Evolutionary conservation across 2,888 invertebrate genomes (phyloP).

Genomic region (Syrista parreyssii): DNA sequence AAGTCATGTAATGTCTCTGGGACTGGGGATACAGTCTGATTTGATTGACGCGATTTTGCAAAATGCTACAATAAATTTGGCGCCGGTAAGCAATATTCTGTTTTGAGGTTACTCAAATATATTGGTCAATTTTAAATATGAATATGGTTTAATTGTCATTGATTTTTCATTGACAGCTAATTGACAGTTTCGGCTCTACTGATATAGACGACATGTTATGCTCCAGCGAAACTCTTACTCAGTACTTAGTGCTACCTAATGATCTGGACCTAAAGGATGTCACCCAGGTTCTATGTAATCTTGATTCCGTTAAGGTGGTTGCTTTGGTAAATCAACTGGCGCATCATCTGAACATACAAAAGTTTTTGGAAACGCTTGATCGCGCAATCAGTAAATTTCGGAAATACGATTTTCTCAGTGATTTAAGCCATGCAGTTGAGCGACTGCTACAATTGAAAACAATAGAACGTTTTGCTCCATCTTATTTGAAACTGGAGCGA

Average conservation of each 20-base stretch:
- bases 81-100: slow-evolving; percentile 67
- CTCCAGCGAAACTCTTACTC: slow-evolving; percentile 48
- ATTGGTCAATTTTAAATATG: slow-evolving; percentile 4
- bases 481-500: slow-evolving; percentile 62
- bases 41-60: slow-evolving; percentile 41
- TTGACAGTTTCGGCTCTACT: slow-evolving; percentile 54
- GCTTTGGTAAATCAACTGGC: slow-evolving; percentile 66
- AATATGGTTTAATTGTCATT: slow-evolving; percentile 45
- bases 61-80: slow-evolving; percentile 67
- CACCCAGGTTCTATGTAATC: slow-evolving; percentile 65
- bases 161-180: slow-evolving; percentile 37
- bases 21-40: slow-evolving; percentile 61
- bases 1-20: slow-evolving; percentile 59
- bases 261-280: slow-evolving; percentile 53
- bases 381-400: slow-evolving; percentile 66
- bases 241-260: slow-evolving; percentile 48
- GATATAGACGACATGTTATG: slow-evolving; percentile 53
- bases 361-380: slow-evolving; percentile 68
- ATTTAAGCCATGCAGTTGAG: slow-evolving; percentile 65
- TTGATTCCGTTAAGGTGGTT: slow-evolving; percentile 64
- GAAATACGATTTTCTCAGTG: slow-evolving; percentile 66
- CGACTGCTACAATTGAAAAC: slow-evolving; percentile 66
- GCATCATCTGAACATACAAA: slow-evolving; percentile 68
- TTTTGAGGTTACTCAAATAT: background rate
- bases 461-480: slow-evolving; percentile 67